A percentile compares a stretch with the other conserved stretches of the same genome.
Evolutionary conservation across 1,140 invertebrate species (phyloP).

Genomic region (Aphidius gifuensis): DNA sequence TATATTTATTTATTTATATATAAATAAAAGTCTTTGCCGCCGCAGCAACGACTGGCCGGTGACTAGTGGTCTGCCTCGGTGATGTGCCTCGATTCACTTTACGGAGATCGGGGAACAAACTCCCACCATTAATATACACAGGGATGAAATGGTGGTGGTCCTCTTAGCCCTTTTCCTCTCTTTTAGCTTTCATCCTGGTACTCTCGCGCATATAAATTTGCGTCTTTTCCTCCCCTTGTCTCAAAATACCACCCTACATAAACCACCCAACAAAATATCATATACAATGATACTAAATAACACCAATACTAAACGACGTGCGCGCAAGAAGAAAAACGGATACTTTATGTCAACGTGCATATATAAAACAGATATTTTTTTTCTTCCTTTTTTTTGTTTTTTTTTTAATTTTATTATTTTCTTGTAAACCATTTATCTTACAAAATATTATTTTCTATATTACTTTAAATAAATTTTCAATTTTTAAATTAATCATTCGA

Average conservation of each 20-base stretch:
- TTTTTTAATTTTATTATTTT: background rate
- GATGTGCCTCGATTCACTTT: constrained; percentile 1
- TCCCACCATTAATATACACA: background rate
- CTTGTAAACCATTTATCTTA: background rate
- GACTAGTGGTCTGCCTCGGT: constrained; percentile 2
- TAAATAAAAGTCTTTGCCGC: constrained; percentile 3
- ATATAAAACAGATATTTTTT: background rate
- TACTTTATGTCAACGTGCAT: background rate
- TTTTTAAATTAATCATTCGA: too few relatives aligned
- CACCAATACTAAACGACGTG: constrained; percentile 6
- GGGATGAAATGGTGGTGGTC: background rate
- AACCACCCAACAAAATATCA: background rate
- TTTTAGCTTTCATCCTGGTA: background rate
- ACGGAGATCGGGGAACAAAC: background rate
- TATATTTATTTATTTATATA: too few relatives aligned
- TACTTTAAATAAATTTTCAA: too few relatives aligned
- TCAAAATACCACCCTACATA: background rate
- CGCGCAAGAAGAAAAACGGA: constrained; percentile 1
- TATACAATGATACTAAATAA: too few relatives aligned
- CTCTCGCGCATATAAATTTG: background rate
- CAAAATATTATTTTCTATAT: too few relatives aligned
- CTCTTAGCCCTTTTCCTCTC: constrained; percentile 15
- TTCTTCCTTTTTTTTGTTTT: background rate
- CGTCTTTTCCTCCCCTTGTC: background rate
- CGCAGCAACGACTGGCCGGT: constrained; percentile 19